A percentile compares a stretch with the other conserved stretches of the same genome.
Conservation (phyloP, 1,140 invertebrate genomes). For the Pseudomyrmex flavicornis region DNA sequence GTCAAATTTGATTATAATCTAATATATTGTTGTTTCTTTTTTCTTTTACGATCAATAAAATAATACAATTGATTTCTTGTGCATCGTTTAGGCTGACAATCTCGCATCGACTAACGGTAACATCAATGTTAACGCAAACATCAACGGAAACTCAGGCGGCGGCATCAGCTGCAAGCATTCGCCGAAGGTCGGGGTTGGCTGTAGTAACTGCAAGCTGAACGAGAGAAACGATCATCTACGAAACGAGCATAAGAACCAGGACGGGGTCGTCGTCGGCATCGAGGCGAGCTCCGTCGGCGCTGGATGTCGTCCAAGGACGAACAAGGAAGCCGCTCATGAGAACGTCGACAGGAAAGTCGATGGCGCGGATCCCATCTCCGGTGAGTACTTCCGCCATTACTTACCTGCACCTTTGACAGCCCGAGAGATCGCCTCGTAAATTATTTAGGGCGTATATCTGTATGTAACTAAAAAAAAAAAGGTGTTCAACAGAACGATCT, state of each 20-base stretch:
- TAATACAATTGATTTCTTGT: slow-evolving; percentile 29
- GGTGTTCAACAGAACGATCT: not conserved
- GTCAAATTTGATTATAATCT: not conserved
- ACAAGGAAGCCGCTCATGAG: slow-evolving; percentile 78
- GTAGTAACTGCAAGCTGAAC: slow-evolving; percentile 67
- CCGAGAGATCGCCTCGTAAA: slow-evolving; percentile 62
- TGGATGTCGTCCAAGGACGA: slow-evolving; percentile 77
- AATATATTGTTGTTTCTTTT: not conserved
- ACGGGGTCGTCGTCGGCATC: slow-evolving; percentile 57
- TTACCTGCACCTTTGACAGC: slow-evolving; percentile 70
- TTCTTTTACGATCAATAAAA: not conserved
- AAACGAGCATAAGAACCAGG: slow-evolving; percentile 72
- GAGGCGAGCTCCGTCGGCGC: slow-evolving; percentile 68
- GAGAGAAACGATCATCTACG: slow-evolving; percentile 71
- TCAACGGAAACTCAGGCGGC: slow-evolving; percentile 73
- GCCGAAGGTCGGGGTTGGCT: slow-evolving; percentile 69
- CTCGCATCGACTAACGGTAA: slow-evolving; percentile 73
- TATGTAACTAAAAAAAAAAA: not conserved
- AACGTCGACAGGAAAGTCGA: slow-evolving; percentile 79
- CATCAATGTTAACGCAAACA: slow-evolving; percentile 74
- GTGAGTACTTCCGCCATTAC: slow-evolving; percentile 77
- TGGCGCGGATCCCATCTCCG: slow-evolving; percentile 78
- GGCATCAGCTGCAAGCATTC: slow-evolving; percentile 72
- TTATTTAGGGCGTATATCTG: slow-evolving; percentile 67
- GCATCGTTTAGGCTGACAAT: slow-evolving; percentile 65